Evolutionary conservation across 2,797 vertebrate species (phyloP), one percentile per base, ranked within the genome.

Genomic region (Mus caroli): DNA sequence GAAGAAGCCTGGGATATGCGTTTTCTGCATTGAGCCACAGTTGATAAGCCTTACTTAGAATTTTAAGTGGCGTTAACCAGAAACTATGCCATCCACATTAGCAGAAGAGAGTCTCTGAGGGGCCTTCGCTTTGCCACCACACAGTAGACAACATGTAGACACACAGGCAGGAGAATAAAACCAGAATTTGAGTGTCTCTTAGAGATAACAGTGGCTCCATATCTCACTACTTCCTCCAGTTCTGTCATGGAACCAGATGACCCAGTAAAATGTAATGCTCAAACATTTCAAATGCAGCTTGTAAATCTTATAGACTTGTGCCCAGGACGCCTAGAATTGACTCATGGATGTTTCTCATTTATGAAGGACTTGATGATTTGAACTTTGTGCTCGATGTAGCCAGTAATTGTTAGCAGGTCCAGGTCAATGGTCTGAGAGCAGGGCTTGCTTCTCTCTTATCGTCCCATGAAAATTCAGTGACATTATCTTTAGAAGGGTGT

Each of bases 371-470:
- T 80, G 37, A 76, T 83, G 87, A 96, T 97, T 95, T 97, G 93
- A 97, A 96, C 96, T 88, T 96, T 90, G 58, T 75, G 85, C 92
- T 94, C 88, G 83, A 97, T 97, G 88, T 94, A 96, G 50, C 40
- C 77, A 60, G 86, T 96, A 95, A 97, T 96, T 92, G 71, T 97
- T 97, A 96, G 79, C 91, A 97, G 97, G 95, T 96, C 92, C 14
- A 88, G 73, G 12, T 91, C 83, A 67, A 7, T 37, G 75, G 31
- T 91, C 83, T 85, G 24, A 93, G 95, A 87, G 54, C 28, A 40
- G 60, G 67, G 34, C 88, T 94, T 79, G 40, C 69, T 87, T 91
- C 85, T 60, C 60, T 77, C 92, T 64, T 91, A 50, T 91, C 40
- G 52, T 96, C 93, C 80, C 37, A 26, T 28, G 71, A 83, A 88